Evolutionary conservation across 2,888 invertebrate species (phyloP).

Genomic region (Morpho helenor): DNA sequence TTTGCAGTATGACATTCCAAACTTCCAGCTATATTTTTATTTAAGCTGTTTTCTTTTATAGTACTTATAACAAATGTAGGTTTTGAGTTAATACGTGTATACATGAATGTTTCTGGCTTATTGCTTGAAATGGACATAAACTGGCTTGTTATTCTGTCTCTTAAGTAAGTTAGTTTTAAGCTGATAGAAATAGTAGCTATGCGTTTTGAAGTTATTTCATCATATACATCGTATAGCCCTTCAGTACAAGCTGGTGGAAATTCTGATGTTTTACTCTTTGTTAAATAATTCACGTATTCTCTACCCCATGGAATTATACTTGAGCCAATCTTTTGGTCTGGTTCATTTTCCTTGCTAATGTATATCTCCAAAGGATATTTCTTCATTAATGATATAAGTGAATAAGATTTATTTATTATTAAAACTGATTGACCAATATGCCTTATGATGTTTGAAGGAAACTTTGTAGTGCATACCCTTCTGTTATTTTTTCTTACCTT

Average conservation of each 20-base stretch:
- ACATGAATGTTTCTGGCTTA: constrained; percentile 3
- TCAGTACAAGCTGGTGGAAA: constrained; percentile 33
- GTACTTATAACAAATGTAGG: neutral
- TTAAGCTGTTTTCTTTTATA: neutral
- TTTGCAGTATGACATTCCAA: neutral
- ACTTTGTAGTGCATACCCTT: constrained; percentile 17
- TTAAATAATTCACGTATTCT: constrained; percentile 44
- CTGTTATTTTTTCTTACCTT: constrained; percentile 31
- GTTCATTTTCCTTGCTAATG: constrained; percentile 40
- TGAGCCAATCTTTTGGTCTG: constrained; percentile 42
- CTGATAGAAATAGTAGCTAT: constrained; percentile 49
- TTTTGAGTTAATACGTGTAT: constrained; percentile 6
- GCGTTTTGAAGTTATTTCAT: constrained; percentile 47
- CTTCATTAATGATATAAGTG: constrained; percentile 47
- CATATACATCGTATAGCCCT: constrained; percentile 45
- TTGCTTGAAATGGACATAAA: constrained; percentile 5
- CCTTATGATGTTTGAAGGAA: constrained; percentile 28
- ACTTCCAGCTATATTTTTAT: neutral
- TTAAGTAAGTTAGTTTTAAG: constrained; percentile 45
- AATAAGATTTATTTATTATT: constrained; percentile 36
- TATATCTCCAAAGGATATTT: constrained; percentile 50
- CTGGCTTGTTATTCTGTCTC: constrained; percentile 33
- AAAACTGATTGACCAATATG: constrained; percentile 39
- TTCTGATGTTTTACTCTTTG: constrained; percentile 26
- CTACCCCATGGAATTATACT: constrained; percentile 50